Evolutionary conservation across 2,797 vertebrate genomes (phyloP), one percentile per base, ranked within the genome.

Genomic region (Microctenopoma steveboyesi): DNA sequence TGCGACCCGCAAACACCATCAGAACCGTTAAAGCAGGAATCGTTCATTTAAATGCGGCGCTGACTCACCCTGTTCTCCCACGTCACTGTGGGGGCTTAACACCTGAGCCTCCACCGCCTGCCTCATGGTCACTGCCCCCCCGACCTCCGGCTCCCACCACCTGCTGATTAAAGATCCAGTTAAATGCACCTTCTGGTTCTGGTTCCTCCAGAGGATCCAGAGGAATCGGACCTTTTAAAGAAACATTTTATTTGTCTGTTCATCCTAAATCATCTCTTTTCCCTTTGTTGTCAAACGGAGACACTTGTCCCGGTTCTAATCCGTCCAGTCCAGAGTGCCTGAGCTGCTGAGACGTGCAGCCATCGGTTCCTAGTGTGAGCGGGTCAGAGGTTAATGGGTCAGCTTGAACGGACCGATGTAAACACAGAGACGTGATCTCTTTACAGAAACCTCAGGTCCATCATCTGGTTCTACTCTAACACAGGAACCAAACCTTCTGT

Each of bases 31-130:
- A 18, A 1, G 0, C 4, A 0, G 2, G 1, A 1, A 28, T 6
- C 46, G 5, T 1, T 7, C 15, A 39, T 0, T 5, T 15, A 40
- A 40, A 55, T 1, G 11, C 9, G 4, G 18, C 1, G 49, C 9
- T 7, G 40, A 64, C 88, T 91, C 64, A 95, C 94, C 92, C 4
- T 92, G 91, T 35, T 93, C 91, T 68, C 91, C 90, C 0, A 92
- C 82, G 16, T 86, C 89, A 64, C 65, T 84, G 65, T 81, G 73
- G 1, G 85, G 76, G 71, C 55, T 91, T 52, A 84, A 77, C 59
- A 88, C 86, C 60, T 86, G 83, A 64, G 87, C 89, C 76, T 93
- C 92, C 84, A 89, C 80, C 0, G 86, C 91, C 82, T 91, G 90
- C 83, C 80, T 91, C 92, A 93, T 93, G 74, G 66, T 86, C 69